phyloP scores from a whole-genome alignment of 1,140 invertebrate species.

The Magallana angulata region DNA sequence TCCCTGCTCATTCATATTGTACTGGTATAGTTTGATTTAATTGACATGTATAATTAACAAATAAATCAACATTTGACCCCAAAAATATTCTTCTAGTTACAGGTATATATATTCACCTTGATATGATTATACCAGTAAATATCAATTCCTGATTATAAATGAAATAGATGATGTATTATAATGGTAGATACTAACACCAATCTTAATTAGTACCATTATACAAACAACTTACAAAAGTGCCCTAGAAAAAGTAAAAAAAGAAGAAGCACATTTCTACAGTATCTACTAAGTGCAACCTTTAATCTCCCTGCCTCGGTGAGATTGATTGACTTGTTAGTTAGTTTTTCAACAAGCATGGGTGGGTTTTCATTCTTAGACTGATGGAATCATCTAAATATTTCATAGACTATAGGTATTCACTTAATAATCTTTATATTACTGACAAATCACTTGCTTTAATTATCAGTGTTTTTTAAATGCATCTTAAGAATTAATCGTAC shows the following conservation, averaged over 20 bases:
- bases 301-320: too few species aligned
- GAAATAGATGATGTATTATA: neutral
- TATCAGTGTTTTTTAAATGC: too few species aligned
- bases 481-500: too few species aligned
- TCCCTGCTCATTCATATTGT: too few species aligned
- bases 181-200: neutral
- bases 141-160: neutral
- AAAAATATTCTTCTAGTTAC: too few species aligned
- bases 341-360: neutral
- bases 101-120: too few species aligned
- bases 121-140: neutral
- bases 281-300: neutral
- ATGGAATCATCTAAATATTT: neutral
- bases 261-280: conserved; percentile 15
- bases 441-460: too few species aligned
- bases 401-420: too few species aligned
- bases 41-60: too few species aligned
- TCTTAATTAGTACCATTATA: neutral
- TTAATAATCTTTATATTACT: neutral
- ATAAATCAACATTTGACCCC: too few species aligned
- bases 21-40: too few species aligned
- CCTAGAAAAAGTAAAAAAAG: conserved; percentile 36
- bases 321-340: neutral
- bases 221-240: conserved; percentile 37
- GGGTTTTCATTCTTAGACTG: neutral